Conservation (phyloP, 2,797 vertebrate genomes). For the Poeciliopsis turneri region DNA sequence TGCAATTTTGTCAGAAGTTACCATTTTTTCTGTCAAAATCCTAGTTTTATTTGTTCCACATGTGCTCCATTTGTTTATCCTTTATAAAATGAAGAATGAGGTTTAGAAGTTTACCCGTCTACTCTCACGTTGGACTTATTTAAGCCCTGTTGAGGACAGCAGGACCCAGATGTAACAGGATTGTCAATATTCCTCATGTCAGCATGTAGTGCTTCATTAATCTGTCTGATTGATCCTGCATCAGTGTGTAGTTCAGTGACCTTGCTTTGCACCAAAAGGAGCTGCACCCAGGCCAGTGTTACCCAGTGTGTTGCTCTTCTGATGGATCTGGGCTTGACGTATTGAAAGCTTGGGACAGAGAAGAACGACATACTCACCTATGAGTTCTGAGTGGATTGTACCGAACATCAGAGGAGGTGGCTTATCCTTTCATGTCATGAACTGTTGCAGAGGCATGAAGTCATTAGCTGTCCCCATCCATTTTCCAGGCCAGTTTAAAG, state of each 20-base stretch:
- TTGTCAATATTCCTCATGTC: slow-evolving; percentile 73
- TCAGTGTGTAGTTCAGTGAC: slow-evolving; percentile 60
- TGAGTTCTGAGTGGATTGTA: slow-evolving; percentile 13
- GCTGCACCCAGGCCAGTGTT: slow-evolving; percentile 46
- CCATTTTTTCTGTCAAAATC: not conserved
- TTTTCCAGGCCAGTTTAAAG: not conserved
- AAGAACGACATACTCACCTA: slow-evolving; percentile 30
- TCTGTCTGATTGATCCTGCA: slow-evolving; percentile 74
- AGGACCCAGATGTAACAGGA: slow-evolving; percentile 60
- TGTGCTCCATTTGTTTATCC: slow-evolving; percentile 14
- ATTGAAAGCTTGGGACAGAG: slow-evolving; percentile 46
- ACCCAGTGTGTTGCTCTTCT: slow-evolving; percentile 57
- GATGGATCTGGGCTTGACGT: slow-evolving; percentile 57
- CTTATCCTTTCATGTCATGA: slow-evolving; percentile 29
- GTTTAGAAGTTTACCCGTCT: slow-evolving; percentile 49
- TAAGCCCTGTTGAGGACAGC: slow-evolving; percentile 44
- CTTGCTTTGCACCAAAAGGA: slow-evolving; percentile 73
- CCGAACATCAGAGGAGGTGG: slow-evolving; percentile 12
- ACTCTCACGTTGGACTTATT: slow-evolving; percentile 52
- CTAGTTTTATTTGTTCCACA: slow-evolving; percentile 5
- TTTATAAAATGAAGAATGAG: slow-evolving; percentile 39
- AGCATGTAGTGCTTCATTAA: slow-evolving; percentile 74
- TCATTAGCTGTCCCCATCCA: slow-evolving; percentile 2
- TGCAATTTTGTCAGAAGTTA: slow-evolving; percentile 19
- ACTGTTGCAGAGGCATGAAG: slow-evolving; percentile 6